Conservation (phyloP, 2,888 invertebrate species). For the Rhagium mordax region DNA sequence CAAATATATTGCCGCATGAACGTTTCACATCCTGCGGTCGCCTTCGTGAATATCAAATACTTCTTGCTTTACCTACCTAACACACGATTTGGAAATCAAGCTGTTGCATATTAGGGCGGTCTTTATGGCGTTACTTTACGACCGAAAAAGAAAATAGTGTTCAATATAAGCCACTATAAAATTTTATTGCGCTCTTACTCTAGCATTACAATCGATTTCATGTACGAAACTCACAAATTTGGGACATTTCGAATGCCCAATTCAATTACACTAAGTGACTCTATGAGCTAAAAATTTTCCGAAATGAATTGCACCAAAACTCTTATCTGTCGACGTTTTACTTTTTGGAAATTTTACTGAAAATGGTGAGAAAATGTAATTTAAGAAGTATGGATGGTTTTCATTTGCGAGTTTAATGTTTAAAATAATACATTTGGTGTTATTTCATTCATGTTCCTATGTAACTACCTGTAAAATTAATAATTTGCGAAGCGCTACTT, state of each 20-base stretch:
- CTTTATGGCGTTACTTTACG: constrained; percentile 24
- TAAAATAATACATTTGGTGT: too few relatives aligned
- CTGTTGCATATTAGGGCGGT: constrained; percentile 41
- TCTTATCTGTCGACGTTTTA: too few relatives aligned
- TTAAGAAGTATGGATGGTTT: too few relatives aligned
- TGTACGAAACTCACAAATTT: neutral
- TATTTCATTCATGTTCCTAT: too few relatives aligned
- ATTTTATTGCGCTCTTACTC: neutral
- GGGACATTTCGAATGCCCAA: too few relatives aligned
- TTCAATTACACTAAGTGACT: too few relatives aligned
- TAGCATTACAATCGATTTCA: neutral
- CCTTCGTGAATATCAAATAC: constrained; percentile 41
- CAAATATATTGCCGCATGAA: constrained; percentile 45
- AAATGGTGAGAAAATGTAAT: too few relatives aligned
- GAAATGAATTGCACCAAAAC: too few relatives aligned
- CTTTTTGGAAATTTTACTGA: too few relatives aligned
- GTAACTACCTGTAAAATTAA: too few relatives aligned
- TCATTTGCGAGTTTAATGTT: too few relatives aligned
- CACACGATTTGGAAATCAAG: constrained; percentile 42
- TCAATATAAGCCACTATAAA: constrained; percentile 30
- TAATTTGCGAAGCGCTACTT: neutral
- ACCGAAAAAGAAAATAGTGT: constrained; percentile 40
- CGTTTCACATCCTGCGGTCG: constrained; percentile 28
- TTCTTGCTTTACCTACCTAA: constrained; percentile 24
- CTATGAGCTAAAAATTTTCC: too few relatives aligned